Evolutionary conservation across 2,888 invertebrate species (phyloP).

Genomic region (Napeogenes sylphis): DNA sequence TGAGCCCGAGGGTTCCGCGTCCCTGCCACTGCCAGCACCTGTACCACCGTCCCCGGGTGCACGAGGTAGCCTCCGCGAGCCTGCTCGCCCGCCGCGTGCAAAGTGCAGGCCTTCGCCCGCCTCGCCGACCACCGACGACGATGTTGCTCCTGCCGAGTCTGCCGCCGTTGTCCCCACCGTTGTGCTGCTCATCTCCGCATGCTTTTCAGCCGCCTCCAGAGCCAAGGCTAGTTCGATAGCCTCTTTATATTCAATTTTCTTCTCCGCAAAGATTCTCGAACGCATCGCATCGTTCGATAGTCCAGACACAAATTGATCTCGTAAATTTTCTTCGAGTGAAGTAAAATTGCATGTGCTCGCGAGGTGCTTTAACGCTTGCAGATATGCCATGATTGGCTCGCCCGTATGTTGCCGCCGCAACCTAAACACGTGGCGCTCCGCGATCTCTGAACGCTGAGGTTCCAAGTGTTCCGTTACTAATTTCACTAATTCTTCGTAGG

Average conservation of each 20-base stretch:
- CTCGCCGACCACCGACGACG: not conserved
- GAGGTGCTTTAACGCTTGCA: slow-evolving; percentile 23
- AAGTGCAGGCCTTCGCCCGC: slow-evolving; percentile 2
- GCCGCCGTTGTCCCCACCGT: slow-evolving; percentile 4
- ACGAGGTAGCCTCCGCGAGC: no score
- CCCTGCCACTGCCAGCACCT: no score
- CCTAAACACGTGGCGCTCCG: no score
- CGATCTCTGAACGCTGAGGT: no score
- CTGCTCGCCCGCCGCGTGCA: not conserved
- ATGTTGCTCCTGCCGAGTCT: no score
- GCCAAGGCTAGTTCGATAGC: slow-evolving; percentile 34
- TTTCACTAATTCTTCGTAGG: no score
- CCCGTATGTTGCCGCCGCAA: slow-evolving; percentile 9
- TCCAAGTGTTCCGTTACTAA: no score
- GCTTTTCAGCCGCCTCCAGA: slow-evolving; percentile 35
- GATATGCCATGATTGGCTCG: slow-evolving; percentile 18
- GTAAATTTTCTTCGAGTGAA: slow-evolving; percentile 13
- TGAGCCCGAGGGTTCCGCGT: no score
- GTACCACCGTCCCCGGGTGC: no score
- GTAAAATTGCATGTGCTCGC: slow-evolving; percentile 26
- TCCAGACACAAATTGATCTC: slow-evolving; percentile 14
- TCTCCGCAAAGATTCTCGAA: slow-evolving; percentile 33
- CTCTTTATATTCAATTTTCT: slow-evolving; percentile 25
- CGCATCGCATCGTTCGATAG: slow-evolving; percentile 25
- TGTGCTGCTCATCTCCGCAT: slow-evolving; percentile 18